Evolutionary conservation across 2,113 vertebrate species (phyloP), one percentile per base, ranked within the genome.

Genomic region (Tetraodon nigroviridis): DNA sequence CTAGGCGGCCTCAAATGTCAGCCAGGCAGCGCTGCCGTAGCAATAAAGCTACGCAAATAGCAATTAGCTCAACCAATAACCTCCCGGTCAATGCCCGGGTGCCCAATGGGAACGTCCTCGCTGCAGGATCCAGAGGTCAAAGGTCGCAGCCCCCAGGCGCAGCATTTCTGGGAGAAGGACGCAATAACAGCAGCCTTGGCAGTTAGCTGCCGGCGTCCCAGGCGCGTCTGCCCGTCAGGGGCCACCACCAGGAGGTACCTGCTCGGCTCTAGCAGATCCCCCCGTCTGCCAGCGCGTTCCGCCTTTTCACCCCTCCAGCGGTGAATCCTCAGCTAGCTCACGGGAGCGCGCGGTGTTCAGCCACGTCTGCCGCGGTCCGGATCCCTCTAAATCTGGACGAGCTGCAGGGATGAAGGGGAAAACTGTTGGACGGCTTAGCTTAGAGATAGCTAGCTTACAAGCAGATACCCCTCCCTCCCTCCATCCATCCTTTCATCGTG

Each of bases 1-100:
- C 19, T 1, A n/a, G 51, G n/a, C 41, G 45, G 57, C 6, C 24
- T 61, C 64, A 87, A 87, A 89, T 85, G 84, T 88, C 85, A 89
- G 59, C 49, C 66, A 75, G 52, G 71, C 79, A 72, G 76, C 40
- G 76, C 73, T 67, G 65, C 73, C 73, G 78, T 61, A 64, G 80
- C 84, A 82, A 90, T 89, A 90, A 87, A 75, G 86, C 82, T 87
- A 87, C 83, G 89, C 87, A 90, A 91, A 91, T 89, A 90, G 87
- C 82, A 88, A 90, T 91, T 89, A 90, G 82, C 84, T 79, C 67
- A 87, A 79, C 84, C 85, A 86, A 83, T 87, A 84, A 76, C 82
- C 84, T 80, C 64, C 42, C 77, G 85, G 87, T 89, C 84, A 89
- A 89, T 89, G 84, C 62, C 61, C 14, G 64, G 65, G 4, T 56